These are phyloP conservation scores for Acanthochromis polyacanthus DNA, from an alignment of 2,113 vertebrate genomes.

Conservation along the genomic window DNA sequence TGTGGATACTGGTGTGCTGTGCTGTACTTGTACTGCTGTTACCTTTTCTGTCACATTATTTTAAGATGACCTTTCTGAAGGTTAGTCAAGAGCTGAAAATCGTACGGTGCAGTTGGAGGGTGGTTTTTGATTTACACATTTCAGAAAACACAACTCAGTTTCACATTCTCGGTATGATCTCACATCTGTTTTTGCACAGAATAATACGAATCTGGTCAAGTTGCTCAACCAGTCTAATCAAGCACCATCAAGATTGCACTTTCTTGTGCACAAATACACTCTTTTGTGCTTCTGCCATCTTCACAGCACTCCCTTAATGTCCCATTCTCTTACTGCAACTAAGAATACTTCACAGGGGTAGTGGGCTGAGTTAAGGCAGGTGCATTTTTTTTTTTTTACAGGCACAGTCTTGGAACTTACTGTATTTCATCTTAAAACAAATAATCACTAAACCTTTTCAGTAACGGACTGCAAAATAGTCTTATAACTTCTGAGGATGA, in stretches of 20 bases:
- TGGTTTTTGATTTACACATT: constrained; percentile 3
- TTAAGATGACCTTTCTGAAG: constrained; percentile 24
- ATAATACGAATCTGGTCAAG: constrained; percentile 9
- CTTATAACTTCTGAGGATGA: background rate
- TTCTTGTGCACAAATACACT: too few relatives aligned
- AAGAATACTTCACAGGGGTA: too few relatives aligned
- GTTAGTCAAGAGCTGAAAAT: constrained; percentile 9
- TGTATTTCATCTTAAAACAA: constrained; percentile 4
- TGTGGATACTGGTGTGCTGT: constrained; percentile 17
- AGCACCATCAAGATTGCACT: too few relatives aligned
- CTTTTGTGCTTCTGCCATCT: too few relatives aligned
- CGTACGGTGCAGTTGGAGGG: background rate
- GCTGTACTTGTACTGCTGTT: background rate
- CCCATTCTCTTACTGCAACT: too few relatives aligned
- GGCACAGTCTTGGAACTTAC: too few relatives aligned
- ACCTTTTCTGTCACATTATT: constrained; percentile 9
- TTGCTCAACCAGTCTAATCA: too few relatives aligned
- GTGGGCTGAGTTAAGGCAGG: too few relatives aligned
- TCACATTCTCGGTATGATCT: background rate
- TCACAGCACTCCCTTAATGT: too few relatives aligned
- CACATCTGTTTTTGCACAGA: constrained; percentile 1
- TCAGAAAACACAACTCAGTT: background rate
- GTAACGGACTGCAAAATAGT: background rate
- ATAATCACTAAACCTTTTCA: constrained; percentile 1
- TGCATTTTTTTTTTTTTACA: too few relatives aligned